Evolutionary conservation across 2,797 vertebrate genomes (phyloP).

Genomic region (Remorina albescens): DNA sequence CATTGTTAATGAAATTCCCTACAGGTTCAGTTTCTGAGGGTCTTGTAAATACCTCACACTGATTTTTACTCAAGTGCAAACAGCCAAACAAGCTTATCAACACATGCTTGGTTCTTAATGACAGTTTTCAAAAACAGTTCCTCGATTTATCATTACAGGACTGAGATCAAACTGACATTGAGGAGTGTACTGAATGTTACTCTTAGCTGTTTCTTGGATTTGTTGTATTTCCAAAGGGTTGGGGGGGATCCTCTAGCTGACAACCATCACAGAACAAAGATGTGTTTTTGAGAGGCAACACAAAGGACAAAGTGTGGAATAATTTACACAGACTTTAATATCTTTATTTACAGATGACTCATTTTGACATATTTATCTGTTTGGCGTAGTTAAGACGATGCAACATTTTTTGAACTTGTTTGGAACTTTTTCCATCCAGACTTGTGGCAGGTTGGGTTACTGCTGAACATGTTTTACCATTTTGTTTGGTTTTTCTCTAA

Average conservation of each 20-base stretch:
- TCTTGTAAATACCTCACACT: slow-evolving; percentile 24
- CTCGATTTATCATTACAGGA: slow-evolving; percentile 8
- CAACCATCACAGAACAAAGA: not conserved
- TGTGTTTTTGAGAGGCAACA: not conserved
- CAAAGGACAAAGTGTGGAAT: slow-evolving; percentile 58
- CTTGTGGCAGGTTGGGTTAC: slow-evolving; percentile 83
- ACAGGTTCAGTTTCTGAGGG: slow-evolving; percentile 44
- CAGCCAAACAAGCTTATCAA: slow-evolving; percentile 33
- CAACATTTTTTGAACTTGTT: slow-evolving; percentile 64
- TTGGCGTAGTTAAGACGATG: slow-evolving; percentile 76
- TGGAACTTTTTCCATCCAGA: slow-evolving; percentile 81
- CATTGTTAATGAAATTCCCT: slow-evolving; percentile 41
- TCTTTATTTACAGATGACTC: slow-evolving; percentile 99
- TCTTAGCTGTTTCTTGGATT: not conserved
- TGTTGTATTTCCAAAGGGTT: not conserved
- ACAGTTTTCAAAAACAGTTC: not conserved
- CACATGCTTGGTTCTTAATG: not conserved
- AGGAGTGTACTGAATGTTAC: not conserved
- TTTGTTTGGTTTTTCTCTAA: slow-evolving; percentile 66
- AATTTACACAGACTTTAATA: slow-evolving; percentile 99
- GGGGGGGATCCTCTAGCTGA: not conserved
- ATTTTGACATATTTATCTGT: slow-evolving; percentile 78
- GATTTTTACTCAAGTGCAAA: slow-evolving; percentile 61
- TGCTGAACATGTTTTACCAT: slow-evolving; percentile 82
- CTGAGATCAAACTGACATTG: not conserved